Percentiles rank a stretch among this genome's conserved stretches.
These are phyloP conservation scores for Epizoanthus scotinus DNA, from an alignment of 92 coral and sea anemone species.

Conservation along the genomic window DNA sequence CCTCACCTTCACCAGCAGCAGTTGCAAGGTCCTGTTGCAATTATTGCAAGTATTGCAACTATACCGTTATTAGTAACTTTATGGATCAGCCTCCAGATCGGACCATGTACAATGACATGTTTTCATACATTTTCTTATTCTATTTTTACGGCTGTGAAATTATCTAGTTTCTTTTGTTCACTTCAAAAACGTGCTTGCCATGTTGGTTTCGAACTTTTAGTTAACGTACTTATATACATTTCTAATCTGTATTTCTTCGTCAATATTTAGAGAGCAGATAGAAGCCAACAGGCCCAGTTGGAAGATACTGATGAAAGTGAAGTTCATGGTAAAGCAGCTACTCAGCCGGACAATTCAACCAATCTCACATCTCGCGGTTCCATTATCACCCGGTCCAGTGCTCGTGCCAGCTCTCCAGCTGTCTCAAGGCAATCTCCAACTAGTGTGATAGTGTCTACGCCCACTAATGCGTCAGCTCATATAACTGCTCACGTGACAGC, in stretches of 20 bases:
- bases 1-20: no score
- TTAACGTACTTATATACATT: neutral
- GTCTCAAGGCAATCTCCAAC: conserved; percentile 18
- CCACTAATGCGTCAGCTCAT: conserved; percentile 29
- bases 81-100: no score
- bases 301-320: conserved; percentile 31
- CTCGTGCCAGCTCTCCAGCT: conserved; percentile 37
- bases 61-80: no score
- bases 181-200: no score
- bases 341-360: neutral
- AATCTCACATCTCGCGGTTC: conserved; percentile 24
- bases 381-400: conserved; percentile 34
- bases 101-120: no score
- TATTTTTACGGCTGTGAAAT: no score
- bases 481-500: conserved; percentile 1
- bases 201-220: no score
- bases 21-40: no score
- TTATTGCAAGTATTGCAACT: no score
- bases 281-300: conserved; percentile 27
- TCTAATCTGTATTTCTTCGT: neutral
- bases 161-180: no score
- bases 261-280: conserved; percentile 23
- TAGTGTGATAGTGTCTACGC: conserved; percentile 29
- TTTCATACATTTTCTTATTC: no score
- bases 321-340: neutral